Percentiles rank a stretch among this genome's conserved stretches.
Conservation (phyloP, 1,140 invertebrate genomes). For the Papilio polyxenes region DNA sequence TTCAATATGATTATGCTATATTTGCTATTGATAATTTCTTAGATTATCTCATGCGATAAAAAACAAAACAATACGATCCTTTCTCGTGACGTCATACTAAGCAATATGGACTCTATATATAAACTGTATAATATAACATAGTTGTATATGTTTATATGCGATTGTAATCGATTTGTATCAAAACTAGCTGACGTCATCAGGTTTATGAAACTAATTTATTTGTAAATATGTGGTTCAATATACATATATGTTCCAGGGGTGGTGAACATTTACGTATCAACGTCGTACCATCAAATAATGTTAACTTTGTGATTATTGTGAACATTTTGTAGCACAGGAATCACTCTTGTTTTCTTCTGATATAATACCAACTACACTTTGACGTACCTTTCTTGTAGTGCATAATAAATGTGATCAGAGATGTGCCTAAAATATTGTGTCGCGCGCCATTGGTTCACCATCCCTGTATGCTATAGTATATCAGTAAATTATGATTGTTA, state of each 20-base stretch:
- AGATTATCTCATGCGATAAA: slow-evolving; percentile 35
- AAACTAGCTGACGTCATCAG: background rate
- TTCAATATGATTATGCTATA: background rate
- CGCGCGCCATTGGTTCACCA: no score
- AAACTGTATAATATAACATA: background rate
- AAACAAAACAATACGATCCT: slow-evolving; percentile 46
- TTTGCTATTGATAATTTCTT: background rate
- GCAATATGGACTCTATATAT: slow-evolving; percentile 18
- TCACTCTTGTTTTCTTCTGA: no score
- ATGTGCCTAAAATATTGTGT: no score
- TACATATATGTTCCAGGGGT: background rate
- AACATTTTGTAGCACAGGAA: no score
- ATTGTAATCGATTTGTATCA: background rate
- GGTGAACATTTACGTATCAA: no score
- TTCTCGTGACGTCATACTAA: slow-evolving; percentile 41
- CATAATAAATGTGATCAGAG: no score
- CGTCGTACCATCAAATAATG: no score
- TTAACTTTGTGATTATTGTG: no score
- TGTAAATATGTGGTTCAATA: background rate
- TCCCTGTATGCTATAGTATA: no score
- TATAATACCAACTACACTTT: no score
- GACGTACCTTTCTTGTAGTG: no score
- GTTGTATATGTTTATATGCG: slow-evolving; percentile 21
- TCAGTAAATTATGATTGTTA: no score
- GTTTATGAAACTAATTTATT: background rate